Evolutionary conservation across 1,140 invertebrate genomes (phyloP).

Genomic region (Heterodera carotae): DNA sequence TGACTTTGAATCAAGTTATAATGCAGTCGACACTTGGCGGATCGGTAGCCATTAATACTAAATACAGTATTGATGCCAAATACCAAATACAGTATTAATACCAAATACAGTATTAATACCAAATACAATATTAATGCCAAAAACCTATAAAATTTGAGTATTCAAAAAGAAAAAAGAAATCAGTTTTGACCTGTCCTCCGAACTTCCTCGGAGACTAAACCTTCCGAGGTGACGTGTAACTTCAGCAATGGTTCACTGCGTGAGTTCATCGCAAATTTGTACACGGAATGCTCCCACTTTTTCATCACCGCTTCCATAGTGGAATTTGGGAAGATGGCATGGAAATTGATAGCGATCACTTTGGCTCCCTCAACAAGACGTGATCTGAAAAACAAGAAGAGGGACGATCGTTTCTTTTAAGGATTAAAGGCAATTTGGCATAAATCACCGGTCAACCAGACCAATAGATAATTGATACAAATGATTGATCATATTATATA

Average conservation of each 20-base stretch:
- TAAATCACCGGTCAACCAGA: too few species aligned
- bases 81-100: too few species aligned
- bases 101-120: too few species aligned
- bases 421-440: background rate
- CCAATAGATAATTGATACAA: too few species aligned
- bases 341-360: constrained; percentile 62
- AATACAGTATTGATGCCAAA: too few species aligned
- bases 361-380: constrained; percentile 55
- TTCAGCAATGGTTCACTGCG: constrained; percentile 53
- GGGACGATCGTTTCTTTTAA: background rate
- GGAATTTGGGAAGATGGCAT: constrained; percentile 59
- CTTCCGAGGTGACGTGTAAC: constrained; percentile 60
- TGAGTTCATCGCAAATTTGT: constrained; percentile 54
- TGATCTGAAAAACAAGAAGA: constrained; percentile 46
- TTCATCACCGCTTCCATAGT: constrained; percentile 60
- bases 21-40: too few species aligned
- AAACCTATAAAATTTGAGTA: too few species aligned
- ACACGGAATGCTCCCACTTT: constrained; percentile 63
- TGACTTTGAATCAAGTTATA: too few species aligned
- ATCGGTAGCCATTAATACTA: too few species aligned
- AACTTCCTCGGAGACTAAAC: constrained; percentile 63
- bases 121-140: too few species aligned
- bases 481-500: too few species aligned
- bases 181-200: constrained; percentile 54
- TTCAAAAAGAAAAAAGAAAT: too few species aligned